A percentile compares a stretch with the other conserved stretches of the same genome.
Evolutionary conservation across 2,888 invertebrate species (phyloP).

Genomic region (Heliconius erato): DNA sequence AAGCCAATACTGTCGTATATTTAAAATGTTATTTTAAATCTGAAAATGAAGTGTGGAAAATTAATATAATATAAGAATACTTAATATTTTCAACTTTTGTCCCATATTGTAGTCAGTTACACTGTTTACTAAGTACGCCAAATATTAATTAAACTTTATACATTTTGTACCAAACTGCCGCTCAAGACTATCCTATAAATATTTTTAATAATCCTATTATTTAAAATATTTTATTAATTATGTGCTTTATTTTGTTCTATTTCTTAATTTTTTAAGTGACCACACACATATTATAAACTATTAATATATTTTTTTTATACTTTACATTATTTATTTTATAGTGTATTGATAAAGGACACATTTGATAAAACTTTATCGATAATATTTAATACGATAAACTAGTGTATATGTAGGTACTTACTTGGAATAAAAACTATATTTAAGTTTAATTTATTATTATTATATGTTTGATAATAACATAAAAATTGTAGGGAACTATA

Average conservation of each 20-base stretch:
- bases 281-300: background rate
- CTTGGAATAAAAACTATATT: background rate
- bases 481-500: background rate
- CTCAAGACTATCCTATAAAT: constrained; percentile 4
- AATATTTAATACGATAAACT: background rate
- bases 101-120: background rate
- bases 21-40: background rate
- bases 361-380: constrained; percentile 2
- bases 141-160: background rate
- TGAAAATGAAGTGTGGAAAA: background rate
- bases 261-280: background rate
- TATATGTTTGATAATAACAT: background rate
- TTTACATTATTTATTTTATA: background rate
- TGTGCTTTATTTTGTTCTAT: background rate
- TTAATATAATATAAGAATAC: background rate
- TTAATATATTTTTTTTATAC: background rate
- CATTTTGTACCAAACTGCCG: background rate
- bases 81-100: background rate
- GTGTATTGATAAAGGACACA: background rate
- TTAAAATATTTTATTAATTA: background rate
- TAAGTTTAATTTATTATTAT: background rate
- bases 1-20: too few species aligned
- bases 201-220: background rate
- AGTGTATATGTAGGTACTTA: background rate
- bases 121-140: background rate